Evolutionary conservation across 2,797 vertebrate genomes (phyloP), one percentile per base, ranked within the genome.

Genomic region (Neoniphon sammara): DNA sequence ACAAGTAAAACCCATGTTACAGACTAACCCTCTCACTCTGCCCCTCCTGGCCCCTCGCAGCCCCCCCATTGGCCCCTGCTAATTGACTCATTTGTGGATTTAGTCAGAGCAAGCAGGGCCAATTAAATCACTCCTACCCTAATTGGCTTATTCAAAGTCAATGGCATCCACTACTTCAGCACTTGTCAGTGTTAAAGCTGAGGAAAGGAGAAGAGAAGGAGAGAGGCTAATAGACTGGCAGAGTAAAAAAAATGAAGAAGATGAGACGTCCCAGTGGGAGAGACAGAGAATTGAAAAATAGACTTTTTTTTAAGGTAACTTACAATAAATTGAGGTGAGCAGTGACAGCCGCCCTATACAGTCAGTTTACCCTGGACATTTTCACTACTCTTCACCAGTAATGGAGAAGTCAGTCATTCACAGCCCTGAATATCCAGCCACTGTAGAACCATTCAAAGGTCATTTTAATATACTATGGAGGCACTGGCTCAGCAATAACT

Each of bases 1-100:
- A 39, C 36, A 18, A 55, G 25, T 25, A 17, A 25, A 25, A 55
- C 21, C 25, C 53, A 55, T 30, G 53, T 55, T 55, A 15, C 23
- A 30, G 53, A 30, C 15, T 30, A 55, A 55, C 53, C 25, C 53
- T 23, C 23, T 25, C 30, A 11, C n/a, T 23, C 52, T 39, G 18
- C 31, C 17, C n/a, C 57, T 39, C 18, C 9, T 39, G 18, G n/a
- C 31, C 17, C n/a, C 57, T 39, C 18, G 3, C n/a, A 3, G 15
- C 12, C 31, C 18, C 55, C 34, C 20, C 20, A 42, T 6, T 18
- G 10, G 57, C 15, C 36, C 36, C 57, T 42, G 23, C 57, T 60
- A 60, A 42, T 60, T 21, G 36, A 60, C 57, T 60, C 12, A 60
- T 60, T 42, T 60, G 57, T 23, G 57, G 57, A 42, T 60, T 39